These are phyloP conservation scores for Sphaerodactylus townsendi DNA, from an alignment of 2,113 vertebrate species.

Conservation along the genomic window DNA sequence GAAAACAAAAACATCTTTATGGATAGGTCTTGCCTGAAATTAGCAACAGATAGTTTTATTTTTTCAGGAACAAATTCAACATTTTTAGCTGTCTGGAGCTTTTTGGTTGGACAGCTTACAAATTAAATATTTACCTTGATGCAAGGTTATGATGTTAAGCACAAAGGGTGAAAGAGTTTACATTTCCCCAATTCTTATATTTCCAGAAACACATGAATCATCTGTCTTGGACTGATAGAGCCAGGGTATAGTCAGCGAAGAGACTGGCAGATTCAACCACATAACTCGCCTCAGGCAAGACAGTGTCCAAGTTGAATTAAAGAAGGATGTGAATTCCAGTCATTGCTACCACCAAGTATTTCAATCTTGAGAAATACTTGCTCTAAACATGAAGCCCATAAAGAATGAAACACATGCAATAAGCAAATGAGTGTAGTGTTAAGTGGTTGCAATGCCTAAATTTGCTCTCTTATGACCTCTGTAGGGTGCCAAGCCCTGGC, in stretches of 20 bases:
- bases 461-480: too few species aligned
- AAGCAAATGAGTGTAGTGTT: too few species aligned
- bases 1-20: not conserved
- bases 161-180: conserved; percentile 1
- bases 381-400: not conserved
- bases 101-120: not conserved
- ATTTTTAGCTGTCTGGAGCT: not conserved
- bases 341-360: not conserved
- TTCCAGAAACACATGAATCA: not conserved
- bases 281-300: not conserved
- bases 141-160: conserved; percentile 11
- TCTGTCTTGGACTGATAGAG: not conserved
- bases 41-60: conserved; percentile 15
- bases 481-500: too few species aligned
- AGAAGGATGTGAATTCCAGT: not conserved
- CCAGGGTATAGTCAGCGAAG: not conserved
- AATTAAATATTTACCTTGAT: conserved; percentile 25
- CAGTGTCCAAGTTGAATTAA: not conserved
- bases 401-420: too few species aligned
- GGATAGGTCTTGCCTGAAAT: not conserved
- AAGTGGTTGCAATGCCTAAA: too few species aligned
- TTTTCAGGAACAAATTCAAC: not conserved
- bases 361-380: not conserved
- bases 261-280: not conserved
- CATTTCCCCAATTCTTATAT: conserved; percentile 4